These are phyloP conservation scores for Myotis myotis DNA, from an alignment of 2,797 vertebrate genomes.

Conservation along the genomic window DNA sequence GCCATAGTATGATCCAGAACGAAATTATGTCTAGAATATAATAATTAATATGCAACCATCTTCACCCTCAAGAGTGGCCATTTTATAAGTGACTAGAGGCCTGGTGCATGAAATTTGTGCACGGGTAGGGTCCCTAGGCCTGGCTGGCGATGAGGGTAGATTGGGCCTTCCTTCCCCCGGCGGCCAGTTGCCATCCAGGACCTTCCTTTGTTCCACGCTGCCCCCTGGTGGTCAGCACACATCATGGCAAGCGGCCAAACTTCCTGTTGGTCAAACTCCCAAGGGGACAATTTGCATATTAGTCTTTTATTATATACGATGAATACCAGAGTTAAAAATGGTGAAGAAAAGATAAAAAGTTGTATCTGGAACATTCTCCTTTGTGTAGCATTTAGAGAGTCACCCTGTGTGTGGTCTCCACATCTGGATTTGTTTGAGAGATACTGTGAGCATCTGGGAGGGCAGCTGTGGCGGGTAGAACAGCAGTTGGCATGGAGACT, in stretches of 20 bases:
- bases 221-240: no score
- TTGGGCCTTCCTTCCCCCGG: no score
- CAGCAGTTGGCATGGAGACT: not conserved
- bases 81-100: not conserved
- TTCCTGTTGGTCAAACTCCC: rapidly evolving
- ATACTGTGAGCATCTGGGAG: not conserved
- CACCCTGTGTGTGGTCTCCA: not conserved
- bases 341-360: not conserved
- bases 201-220: no score
- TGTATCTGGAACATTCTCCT: not conserved
- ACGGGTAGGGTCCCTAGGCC: no score
- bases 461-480: not conserved
- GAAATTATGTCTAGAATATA: not conserved
- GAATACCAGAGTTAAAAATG: not conserved
- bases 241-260: no score
- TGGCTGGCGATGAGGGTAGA: no score
- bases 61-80: not conserved
- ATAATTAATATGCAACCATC: not conserved
- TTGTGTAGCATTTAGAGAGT: not conserved
- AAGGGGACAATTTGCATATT: no score
- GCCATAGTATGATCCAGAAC: not conserved
- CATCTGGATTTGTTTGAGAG: not conserved
- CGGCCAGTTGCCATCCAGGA: no score
- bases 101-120: no score
- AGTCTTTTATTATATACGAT: not conserved